Percentiles rank a stretch among this genome's conserved stretches.
Evolutionary conservation across 2,888 invertebrate species (phyloP).

Genomic region (Orchestes rusci): DNA sequence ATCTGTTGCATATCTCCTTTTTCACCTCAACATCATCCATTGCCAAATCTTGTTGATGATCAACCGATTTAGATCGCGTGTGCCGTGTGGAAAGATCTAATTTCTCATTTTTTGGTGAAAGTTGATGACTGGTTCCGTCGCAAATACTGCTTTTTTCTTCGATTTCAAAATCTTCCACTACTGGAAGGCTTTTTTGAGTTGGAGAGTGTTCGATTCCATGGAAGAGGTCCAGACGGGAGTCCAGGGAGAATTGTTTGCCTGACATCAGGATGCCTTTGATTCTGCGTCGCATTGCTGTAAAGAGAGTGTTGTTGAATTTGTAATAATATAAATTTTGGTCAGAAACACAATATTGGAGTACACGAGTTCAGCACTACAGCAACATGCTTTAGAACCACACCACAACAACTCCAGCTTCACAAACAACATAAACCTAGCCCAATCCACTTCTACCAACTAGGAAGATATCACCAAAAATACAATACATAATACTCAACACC

Average conservation of each 20-base stretch:
- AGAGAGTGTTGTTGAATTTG: too few species aligned
- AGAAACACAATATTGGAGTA: too few species aligned
- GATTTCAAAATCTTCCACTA: constrained; percentile 38
- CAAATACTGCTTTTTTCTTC: constrained; percentile 32
- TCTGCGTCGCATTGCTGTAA: constrained; percentile 71
- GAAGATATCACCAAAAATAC: too few species aligned
- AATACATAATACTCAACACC: too few species aligned
- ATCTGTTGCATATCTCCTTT: constrained; percentile 37
- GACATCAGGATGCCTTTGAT: constrained; percentile 84
- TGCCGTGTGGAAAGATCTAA: constrained; percentile 37
- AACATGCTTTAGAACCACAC: too few species aligned
- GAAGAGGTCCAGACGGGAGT: constrained; percentile 86
- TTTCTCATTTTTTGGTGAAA: constrained; percentile 19
- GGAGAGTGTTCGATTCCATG: constrained; percentile 55
- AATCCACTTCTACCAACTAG: too few species aligned
- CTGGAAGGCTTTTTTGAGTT: constrained; percentile 26
- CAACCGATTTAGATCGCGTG: constrained; percentile 52
- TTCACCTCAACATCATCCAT: constrained; percentile 21
- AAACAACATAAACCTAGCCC: too few species aligned
- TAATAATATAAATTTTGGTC: too few species aligned
- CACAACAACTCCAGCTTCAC: too few species aligned
- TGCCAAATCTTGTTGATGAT: constrained; percentile 40
- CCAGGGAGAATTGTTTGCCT: constrained; percentile 85
- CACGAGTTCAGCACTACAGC: too few species aligned
- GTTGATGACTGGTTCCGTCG: constrained; percentile 24